Percentiles rank a stretch among this genome's conserved stretches.
Conservation (phyloP, 2,888 invertebrate species). For the Tiphia femorata region DNA sequence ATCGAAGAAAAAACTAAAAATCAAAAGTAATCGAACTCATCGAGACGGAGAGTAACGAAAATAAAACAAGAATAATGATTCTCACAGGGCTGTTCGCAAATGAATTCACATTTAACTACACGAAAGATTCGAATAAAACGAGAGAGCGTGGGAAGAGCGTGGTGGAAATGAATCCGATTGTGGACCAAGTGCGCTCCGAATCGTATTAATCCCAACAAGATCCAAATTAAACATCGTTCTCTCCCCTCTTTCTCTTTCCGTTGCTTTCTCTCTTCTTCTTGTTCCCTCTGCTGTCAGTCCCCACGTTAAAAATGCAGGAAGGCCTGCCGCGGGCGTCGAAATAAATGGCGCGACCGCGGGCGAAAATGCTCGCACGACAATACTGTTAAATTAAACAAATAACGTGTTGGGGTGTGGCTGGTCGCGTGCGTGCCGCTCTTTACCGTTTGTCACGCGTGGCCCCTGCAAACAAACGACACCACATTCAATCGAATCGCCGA, state of each 20-base stretch:
- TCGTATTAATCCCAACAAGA: background rate
- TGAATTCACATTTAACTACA: too few relatives aligned
- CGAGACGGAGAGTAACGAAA: background rate
- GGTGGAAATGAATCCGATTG: background rate
- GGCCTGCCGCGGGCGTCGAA: slow-evolving; percentile 8
- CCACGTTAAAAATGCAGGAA: slow-evolving; percentile 47
- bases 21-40: background rate
- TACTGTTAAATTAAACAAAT: slow-evolving; percentile 62
- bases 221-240: background rate
- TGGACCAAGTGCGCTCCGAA: background rate
- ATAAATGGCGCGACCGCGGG: slow-evolving; percentile 31
- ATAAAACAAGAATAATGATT: too few relatives aligned
- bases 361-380: slow-evolving; percentile 49
- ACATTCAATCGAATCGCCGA: slow-evolving; percentile 54
- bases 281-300: slow-evolving; percentile 10
- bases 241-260: too few relatives aligned
- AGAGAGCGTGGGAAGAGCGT: background rate
- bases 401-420: slow-evolving; percentile 28
- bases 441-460: slow-evolving; percentile 47
- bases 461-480: slow-evolving; percentile 53
- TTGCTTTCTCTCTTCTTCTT: too few relatives aligned
- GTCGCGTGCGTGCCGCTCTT: slow-evolving; percentile 30
- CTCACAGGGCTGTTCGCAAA: too few relatives aligned
- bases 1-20: too few relatives aligned
- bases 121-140: too few relatives aligned